Evolutionary conservation across 2,888 invertebrate species (phyloP), one percentile per base, ranked within the genome.

Genomic region (Melinaea marsaeus): DNA sequence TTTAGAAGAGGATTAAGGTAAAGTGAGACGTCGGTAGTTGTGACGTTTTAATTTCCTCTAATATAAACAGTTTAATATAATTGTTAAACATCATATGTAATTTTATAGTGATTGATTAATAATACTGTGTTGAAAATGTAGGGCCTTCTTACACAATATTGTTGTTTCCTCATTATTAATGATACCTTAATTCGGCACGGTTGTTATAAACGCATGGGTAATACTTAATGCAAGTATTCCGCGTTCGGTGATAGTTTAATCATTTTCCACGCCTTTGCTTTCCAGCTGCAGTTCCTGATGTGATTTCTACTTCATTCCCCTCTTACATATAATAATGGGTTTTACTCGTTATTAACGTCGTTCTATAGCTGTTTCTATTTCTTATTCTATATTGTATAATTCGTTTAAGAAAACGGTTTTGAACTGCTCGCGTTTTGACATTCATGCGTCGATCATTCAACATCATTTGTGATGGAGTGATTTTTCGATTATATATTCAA

Each of bases 41-140:
- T 42, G 11, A 42, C 42, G 42, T 42, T 42, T 42, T 42, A 42
- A 42, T 42, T 42, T 42, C 6, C 9, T 42, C 42, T 42, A 7
- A 9, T 42, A 9, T 42, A 42, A 42, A 42, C 42, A 22, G 22
- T 22, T 66, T 69, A 75, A 77, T 77, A 22, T 22, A 22, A 22
- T 79, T 77, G 78, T 75, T 70, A 74, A 76, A 78, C 75, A 72
- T 70, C 69, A 71, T 65, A 45, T 6, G 62, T 63, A 58, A 63
- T 65, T 65, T 61, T 62, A 66, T 70, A 71, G 70, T 69, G 65
- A 62, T 66, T 66, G 60, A 62, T 66, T 71, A 74, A 74, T 71
- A 68, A 75, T 79, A 80, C 79, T 79, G 76, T 60, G 64, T 77
- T 77, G 81, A 72, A 78, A 82, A 84, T 83, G 73, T 75, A 76